Evolutionary conservation across 2,888 invertebrate species (phyloP), one percentile per base, ranked within the genome.

Genomic region (Vanessa cardui): DNA sequence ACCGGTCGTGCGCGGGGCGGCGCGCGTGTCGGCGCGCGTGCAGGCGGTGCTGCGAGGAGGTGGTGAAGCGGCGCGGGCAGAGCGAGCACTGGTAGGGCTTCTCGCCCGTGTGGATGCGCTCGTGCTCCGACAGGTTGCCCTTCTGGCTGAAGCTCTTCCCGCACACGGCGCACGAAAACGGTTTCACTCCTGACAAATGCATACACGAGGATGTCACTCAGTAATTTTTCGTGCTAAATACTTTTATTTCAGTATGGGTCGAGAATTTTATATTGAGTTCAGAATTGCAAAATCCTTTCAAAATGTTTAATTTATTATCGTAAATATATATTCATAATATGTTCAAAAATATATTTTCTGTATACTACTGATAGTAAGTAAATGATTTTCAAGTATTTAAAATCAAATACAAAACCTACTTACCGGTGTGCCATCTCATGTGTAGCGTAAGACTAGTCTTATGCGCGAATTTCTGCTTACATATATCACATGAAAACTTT

Each of bases 371-470:
- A n/a, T n/a, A n/a, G n/a, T n/a, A n/a, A n/a, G n/a, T n/a, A n/a
- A n/a, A n/a, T n/a, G n/a, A n/a, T n/a, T n/a, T n/a, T n/a, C n/a
- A n/a, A n/a, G n/a, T n/a, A n/a, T n/a, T n/a, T n/a, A n/a, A n/a
- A 65, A 1, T 18, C 7, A n/a, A n/a, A n/a, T n/a, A n/a, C n/a
- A n/a, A 31, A 61, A 18, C 16, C 6, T 44, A 44, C 74, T 71
- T 58, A 76, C 96, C 95, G 0, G 93, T 93, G 75, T 96, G 96
- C 94, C 95, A 95, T 46, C 95, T 88, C 85, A 95, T 94, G 80
- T 97, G 97, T 61, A 96, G 86, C 6, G 95, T 96, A 50, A 97
- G 93, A 71, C 96, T 96, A 0, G 96, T 96, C 84, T 96, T 96
- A 82, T 96, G 96, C 9, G 95, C 94, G 82, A 97, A 97, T 75